Percentiles rank a stretch among this genome's conserved stretches.
These are phyloP conservation scores for Dysidea cf. avara DNA, from an alignment of 37 sponge, comb jelly and placozoan species.

Conservation along the genomic window DNA sequence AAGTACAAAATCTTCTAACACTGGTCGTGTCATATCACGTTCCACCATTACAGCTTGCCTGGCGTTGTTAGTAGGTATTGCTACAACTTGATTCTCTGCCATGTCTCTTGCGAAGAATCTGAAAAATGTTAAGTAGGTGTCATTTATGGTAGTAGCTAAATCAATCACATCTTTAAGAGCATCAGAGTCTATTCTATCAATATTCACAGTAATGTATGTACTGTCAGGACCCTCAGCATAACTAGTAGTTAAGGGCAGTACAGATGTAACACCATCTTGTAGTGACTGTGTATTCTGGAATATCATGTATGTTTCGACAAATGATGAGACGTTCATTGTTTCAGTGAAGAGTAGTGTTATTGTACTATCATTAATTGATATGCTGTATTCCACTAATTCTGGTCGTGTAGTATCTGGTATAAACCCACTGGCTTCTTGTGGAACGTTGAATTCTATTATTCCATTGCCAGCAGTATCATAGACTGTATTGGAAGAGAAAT, in stretches of 20 bases:
- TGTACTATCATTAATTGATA: slow-evolving; percentile 69
- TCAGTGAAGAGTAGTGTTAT: slow-evolving; percentile 75
- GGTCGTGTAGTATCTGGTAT: slow-evolving; percentile 72
- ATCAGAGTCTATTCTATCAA: slow-evolving; percentile 67
- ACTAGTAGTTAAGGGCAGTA: slow-evolving; percentile 34
- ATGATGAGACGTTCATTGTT: slow-evolving; percentile 55
- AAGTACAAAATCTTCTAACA: slow-evolving; percentile 43
- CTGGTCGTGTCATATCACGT: slow-evolving; percentile 64
- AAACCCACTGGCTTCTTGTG: slow-evolving; percentile 22
- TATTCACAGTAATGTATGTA: slow-evolving; percentile 34
- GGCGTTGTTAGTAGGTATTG: slow-evolving; percentile 23
- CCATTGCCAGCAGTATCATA: slow-evolving; percentile 74
- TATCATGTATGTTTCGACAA: slow-evolving; percentile 29
- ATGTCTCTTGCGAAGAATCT: slow-evolving; percentile 61
- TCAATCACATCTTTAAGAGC: slow-evolving; percentile 62
- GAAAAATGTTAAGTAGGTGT: slow-evolving; percentile 58
- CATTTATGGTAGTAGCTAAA: slow-evolving; percentile 48
- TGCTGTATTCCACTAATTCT: slow-evolving; percentile 55
- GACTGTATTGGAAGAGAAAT: slow-evolving; percentile 44
- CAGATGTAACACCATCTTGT: not conserved
- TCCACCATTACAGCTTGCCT: slow-evolving; percentile 48
- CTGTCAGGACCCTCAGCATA: slow-evolving; percentile 39
- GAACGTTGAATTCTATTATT: slow-evolving; percentile 14
- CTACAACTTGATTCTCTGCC: slow-evolving; percentile 46
- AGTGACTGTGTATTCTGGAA: slow-evolving; percentile 30